A percentile compares a stretch with the other conserved stretches of the same genome.
Evolutionary conservation across 1,140 invertebrate genomes (phyloP).

Genomic region (Cotesia glomerata): DNA sequence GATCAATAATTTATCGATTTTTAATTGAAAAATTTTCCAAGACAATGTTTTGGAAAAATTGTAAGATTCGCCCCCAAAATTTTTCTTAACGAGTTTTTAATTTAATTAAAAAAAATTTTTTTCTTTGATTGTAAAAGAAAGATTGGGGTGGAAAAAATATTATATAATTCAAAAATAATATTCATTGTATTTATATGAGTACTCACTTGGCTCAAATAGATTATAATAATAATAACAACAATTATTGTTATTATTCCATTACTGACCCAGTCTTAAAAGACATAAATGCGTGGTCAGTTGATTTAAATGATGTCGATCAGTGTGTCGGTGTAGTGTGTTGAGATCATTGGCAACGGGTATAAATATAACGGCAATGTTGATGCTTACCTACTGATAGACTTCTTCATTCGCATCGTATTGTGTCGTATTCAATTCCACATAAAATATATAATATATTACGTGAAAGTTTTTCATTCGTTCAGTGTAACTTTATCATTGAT

Average conservation of each 20-base stretch:
- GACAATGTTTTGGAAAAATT: too few species aligned
- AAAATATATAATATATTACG: conserved; percentile 14
- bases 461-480: conserved; percentile 1
- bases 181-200: too few species aligned
- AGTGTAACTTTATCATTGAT: neutral
- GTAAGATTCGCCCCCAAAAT: too few species aligned
- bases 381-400: neutral
- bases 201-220: neutral
- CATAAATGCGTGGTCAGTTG: neutral
- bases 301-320: conserved; percentile 6
- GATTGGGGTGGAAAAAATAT: too few species aligned
- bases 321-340: neutral
- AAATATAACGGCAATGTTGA: conserved; percentile 26
- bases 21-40: too few species aligned
- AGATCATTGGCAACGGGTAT: conserved; percentile 28
- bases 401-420: too few species aligned
- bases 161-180: too few species aligned
- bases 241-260: neutral
- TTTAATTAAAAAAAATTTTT: too few species aligned
- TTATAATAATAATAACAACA: too few species aligned
- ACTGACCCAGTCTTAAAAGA: conserved; percentile 28
- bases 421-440: neutral
- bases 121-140: too few species aligned
- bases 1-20: too few species aligned
- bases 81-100: too few species aligned